Conservation (phyloP, 2,797 vertebrate genomes). For the Malacoraja senta region DNA sequence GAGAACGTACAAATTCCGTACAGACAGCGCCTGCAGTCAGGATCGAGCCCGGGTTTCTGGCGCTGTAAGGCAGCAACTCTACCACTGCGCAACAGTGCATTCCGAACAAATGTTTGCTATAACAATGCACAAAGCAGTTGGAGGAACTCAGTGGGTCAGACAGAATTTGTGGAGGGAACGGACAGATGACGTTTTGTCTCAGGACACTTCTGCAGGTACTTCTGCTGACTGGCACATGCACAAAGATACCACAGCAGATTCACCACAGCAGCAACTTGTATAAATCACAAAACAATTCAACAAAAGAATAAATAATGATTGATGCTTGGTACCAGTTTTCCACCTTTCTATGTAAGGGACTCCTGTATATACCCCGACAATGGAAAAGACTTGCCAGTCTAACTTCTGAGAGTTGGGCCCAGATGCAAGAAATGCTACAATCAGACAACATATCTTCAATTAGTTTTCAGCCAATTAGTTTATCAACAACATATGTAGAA, state of each 20-base stretch:
- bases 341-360: not conserved
- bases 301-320: slow-evolving; percentile 15
- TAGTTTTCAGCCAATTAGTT: not conserved
- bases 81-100: too few species aligned
- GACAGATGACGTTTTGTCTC: too few species aligned
- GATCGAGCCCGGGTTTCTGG: too few species aligned
- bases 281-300: not conserved
- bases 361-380: not conserved
- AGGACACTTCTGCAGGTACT: not conserved
- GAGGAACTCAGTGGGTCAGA: too few species aligned
- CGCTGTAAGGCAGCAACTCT: too few species aligned
- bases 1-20: too few species aligned
- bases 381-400: not conserved
- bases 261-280: not conserved
- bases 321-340: not conserved
- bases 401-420: not conserved
- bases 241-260: not conserved
- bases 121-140: too few species aligned
- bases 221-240: not conserved
- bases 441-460: not conserved
- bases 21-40: too few species aligned
- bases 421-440: not conserved
- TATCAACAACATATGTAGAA: not conserved
- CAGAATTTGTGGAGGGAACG: too few species aligned
- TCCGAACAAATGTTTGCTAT: too few species aligned